These are phyloP conservation scores for Ostrea edulis DNA, from an alignment of 1,140 invertebrate genomes.

Conservation along the genomic window DNA sequence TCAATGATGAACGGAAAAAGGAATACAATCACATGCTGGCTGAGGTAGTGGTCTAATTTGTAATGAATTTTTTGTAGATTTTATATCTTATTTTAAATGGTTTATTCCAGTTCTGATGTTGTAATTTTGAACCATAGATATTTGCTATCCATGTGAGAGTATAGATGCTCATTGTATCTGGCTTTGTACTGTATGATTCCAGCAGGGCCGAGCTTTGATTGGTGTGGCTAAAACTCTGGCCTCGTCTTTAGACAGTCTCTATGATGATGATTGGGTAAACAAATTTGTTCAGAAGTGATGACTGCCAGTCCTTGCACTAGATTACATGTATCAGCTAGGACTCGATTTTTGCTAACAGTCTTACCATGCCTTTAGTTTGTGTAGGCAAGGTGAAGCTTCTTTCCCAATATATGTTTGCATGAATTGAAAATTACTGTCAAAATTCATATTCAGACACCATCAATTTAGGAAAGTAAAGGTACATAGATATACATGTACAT, in stretches of 20 bases:
- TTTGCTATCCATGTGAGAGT: neutral
- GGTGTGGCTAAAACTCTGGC: constrained; percentile 16
- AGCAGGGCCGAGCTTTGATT: constrained; percentile 14
- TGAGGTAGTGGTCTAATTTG: constrained; percentile 42
- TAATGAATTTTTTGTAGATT: no score
- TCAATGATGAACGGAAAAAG: constrained; percentile 64
- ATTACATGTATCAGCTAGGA: neutral
- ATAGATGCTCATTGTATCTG: neutral
- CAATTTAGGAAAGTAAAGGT: no score
- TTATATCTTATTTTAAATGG: neutral
- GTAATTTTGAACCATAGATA: neutral
- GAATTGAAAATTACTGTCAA: no score
- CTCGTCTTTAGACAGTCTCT: neutral
- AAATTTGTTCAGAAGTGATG: constrained; percentile 36
- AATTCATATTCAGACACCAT: no score
- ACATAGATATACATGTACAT: no score
- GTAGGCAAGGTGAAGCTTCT: neutral
- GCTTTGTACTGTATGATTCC: constrained; percentile 25
- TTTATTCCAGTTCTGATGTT: neutral
- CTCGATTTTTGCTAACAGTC: neutral
- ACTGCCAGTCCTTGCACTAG: constrained; percentile 1
- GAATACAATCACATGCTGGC: constrained; percentile 64
- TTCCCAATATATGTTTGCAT: neutral
- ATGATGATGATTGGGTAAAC: constrained; percentile 21
- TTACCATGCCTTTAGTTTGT: neutral